Conservation (phyloP, 1,140 invertebrate genomes). For the Drosophila micromelanica region DNA sequence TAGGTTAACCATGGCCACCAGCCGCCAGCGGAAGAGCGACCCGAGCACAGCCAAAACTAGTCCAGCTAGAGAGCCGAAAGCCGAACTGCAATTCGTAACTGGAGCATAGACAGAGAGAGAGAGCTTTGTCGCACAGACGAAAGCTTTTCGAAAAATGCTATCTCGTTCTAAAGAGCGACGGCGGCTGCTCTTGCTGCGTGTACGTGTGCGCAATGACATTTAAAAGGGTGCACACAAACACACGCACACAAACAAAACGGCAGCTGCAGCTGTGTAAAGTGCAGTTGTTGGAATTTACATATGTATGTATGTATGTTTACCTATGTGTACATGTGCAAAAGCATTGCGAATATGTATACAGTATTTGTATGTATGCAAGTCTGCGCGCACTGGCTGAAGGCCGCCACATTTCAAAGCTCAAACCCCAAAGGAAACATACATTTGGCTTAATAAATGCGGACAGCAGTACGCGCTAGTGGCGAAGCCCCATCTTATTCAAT, state of each 20-base stretch:
- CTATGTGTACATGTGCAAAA: slow-evolving; percentile 10
- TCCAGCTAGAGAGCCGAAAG: slow-evolving; percentile 16
- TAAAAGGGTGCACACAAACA: slow-evolving; percentile 22
- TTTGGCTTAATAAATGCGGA: slow-evolving; percentile 1
- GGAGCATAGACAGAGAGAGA: slow-evolving; percentile 32
- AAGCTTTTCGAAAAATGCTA: not conserved
- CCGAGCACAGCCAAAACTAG: slow-evolving; percentile 2
- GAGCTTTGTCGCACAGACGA: slow-evolving; percentile 10
- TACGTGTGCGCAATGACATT: slow-evolving; percentile 60
- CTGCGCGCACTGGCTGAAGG: slow-evolving; percentile 47
- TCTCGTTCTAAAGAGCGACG: slow-evolving; percentile 1
- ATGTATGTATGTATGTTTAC: slow-evolving; percentile 1
- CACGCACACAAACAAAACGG: not conserved
- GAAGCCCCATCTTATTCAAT: too few species aligned
- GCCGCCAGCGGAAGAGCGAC: slow-evolving; percentile 4
- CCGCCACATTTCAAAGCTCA: slow-evolving; percentile 35
- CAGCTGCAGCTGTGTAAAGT: too few species aligned
- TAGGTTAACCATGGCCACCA: slow-evolving; percentile 43
- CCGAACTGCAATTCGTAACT: slow-evolving; percentile 41
- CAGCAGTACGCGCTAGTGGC: too few species aligned
- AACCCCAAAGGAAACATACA: not conserved
- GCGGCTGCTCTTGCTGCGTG: slow-evolving; percentile 16
- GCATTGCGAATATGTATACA: too few species aligned
- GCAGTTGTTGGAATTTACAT: not conserved
- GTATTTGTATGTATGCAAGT: slow-evolving; percentile 28